Base-by-base conservation (phyloP, 1,140 invertebrate species). In the Pachypsylla venusta region DNA sequence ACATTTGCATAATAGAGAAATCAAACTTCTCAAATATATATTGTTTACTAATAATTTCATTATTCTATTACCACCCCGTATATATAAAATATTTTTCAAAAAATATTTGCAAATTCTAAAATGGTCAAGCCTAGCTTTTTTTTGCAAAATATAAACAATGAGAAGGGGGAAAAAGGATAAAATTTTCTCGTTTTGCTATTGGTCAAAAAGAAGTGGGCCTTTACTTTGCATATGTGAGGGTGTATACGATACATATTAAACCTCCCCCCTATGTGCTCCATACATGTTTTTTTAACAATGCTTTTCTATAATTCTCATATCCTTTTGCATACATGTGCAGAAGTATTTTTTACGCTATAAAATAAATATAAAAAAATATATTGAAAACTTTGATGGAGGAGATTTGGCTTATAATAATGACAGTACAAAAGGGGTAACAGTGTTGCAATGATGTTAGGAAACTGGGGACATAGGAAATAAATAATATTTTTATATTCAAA, bases 31-130 rank as follows among this genome's bases (percentile, higher is more conserved):
- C n/a, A n/a, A n/a, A n/a, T n/a, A n/a, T n/a, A n/a, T n/a, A n/a
- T n/a, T n/a, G n/a, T n/a, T n/a, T n/a, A n/a, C n/a, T n/a, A n/a
- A n/a, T n/a, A n/a, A n/a, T n/a, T n/a, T n/a, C n/a, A n/a, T n/a
- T n/a, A n/a, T n/a, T n/a, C n/a, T n/a, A n/a, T n/a, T n/a, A 48
- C 42, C 10, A 48, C 42, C 42, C 42, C 22, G 42, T 48, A 48
- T 5, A 19, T 5, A 48, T 48, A 48, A 48, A 48, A 48, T 19
- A 10, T 5, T 3, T n/a, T 22, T 19, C 42, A 48, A 48, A 48
- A 48, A 48, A 48, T 19, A n/a, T 19, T 10, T 48, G 42, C 42
- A 22, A 48, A 48, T 48, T 48, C 16, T 19, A 48, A 22, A 48
- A 48, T 48, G 42, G 42, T 48, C 42, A 48, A 48, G 42, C 42